Conservation (phyloP, 2,797 vertebrate genomes). For the Rhynchonycteris naso region DNA sequence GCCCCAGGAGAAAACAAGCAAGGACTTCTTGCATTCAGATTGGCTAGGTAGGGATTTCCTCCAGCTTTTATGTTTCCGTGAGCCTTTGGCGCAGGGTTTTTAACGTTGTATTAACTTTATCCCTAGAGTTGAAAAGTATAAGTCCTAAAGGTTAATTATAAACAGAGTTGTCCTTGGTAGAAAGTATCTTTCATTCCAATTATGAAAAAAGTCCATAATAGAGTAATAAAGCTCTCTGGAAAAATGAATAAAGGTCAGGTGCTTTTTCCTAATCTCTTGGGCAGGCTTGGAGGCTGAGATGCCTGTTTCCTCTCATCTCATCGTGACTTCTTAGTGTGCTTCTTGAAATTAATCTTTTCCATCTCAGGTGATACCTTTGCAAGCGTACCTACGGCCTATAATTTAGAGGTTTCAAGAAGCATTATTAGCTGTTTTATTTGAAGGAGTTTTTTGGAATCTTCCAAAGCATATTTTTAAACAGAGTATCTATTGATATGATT, state of each 20-base stretch:
- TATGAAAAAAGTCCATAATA: constrained; percentile 65
- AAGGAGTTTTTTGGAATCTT: constrained; percentile 2
- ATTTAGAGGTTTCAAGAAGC: not conserved
- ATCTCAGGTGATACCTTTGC: constrained; percentile 52
- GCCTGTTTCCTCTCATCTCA: constrained; percentile 59
- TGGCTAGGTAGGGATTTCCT: constrained; percentile 81
- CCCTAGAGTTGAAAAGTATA: constrained; percentile 79
- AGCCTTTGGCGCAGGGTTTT: constrained; percentile 79
- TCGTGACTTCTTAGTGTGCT: not conserved
- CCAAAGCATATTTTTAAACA: not conserved
- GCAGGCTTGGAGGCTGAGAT: constrained; percentile 7
- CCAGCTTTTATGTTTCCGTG: constrained; percentile 81
- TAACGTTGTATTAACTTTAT: constrained; percentile 79
- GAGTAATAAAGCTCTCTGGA: constrained; percentile 73
- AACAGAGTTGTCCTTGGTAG: constrained; percentile 78
- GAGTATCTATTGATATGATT: not conserved
- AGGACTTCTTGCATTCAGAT: constrained; percentile 73
- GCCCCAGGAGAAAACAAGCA: constrained; percentile 76
- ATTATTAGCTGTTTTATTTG: not conserved
- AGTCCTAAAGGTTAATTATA: constrained; percentile 81
- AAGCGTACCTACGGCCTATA: constrained; percentile 44
- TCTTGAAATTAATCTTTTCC: constrained; percentile 69
- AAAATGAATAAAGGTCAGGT: constrained; percentile 67
- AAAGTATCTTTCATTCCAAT: constrained; percentile 76
- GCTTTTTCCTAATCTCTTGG: constrained; percentile 57